These are phyloP conservation scores for Neocrepidodera transversa DNA, from an alignment of 2,888 invertebrate genomes.

Conservation along the genomic window DNA sequence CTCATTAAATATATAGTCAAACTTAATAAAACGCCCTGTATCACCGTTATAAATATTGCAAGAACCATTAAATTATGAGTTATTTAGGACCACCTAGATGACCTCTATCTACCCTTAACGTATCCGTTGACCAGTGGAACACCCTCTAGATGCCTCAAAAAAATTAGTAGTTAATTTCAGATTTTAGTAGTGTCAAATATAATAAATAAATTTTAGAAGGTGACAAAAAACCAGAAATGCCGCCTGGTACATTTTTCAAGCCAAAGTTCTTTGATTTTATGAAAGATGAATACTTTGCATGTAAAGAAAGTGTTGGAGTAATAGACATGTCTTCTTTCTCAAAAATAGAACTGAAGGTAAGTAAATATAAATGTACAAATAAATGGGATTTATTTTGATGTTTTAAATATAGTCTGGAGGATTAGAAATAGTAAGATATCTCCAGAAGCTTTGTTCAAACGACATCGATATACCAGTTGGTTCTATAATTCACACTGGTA, in stretches of 20 bases:
- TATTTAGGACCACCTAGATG: too few species aligned
- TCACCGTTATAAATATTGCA: too few species aligned
- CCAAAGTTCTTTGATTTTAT: slow-evolving; percentile 74
- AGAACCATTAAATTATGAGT: too few species aligned
- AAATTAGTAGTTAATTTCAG: too few species aligned
- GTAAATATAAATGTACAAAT: too few species aligned
- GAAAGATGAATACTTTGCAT: slow-evolving; percentile 74
- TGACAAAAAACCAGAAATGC: slow-evolving; percentile 64
- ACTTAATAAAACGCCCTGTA: too few species aligned
- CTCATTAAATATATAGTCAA: too few species aligned
- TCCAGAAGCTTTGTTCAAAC: slow-evolving; percentile 72
- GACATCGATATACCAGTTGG: slow-evolving; percentile 71
- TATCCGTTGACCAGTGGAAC: too few species aligned
- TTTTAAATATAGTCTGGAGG: slow-evolving; percentile 63
- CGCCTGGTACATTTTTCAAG: slow-evolving; percentile 70
- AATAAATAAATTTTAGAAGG: slow-evolving; percentile 55
- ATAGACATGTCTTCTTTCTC: slow-evolving; percentile 83
- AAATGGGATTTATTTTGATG: too few species aligned
- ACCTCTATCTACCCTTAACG: too few species aligned
- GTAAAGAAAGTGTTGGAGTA: slow-evolving; percentile 77
- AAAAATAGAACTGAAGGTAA: slow-evolving; percentile 75
- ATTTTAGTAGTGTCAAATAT: too few species aligned
- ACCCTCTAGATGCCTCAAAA: too few species aligned
- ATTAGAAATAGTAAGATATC: slow-evolving; percentile 67
- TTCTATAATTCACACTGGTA: slow-evolving; percentile 72